Evolutionary conservation across 1,140 invertebrate species (phyloP), one percentile per base, ranked within the genome.

Genomic region (Argopecten irradians): DNA sequence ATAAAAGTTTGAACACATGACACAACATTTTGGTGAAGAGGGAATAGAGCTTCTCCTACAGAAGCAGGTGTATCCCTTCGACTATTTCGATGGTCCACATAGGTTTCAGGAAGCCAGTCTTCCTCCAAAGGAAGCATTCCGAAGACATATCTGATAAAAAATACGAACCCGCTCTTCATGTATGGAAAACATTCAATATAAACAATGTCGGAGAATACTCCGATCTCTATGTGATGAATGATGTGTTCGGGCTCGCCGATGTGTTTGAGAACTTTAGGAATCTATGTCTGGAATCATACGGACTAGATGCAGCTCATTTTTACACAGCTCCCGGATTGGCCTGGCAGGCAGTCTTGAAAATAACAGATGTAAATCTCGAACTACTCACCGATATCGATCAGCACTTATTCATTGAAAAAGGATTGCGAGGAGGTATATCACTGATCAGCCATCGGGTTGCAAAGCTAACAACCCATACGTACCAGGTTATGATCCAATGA

Each of bases 401-500:
- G 88, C 88, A 83, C 35, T 16, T 89, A 16, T 83, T 87, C 28
- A 36, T 89, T n/a, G n/a, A n/a, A n/a, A n/a, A n/a, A n/a, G n/a
- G n/a, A n/a, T n/a, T n/a, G n/a, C n/a, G n/a, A n/a, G 39, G 86
- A 88, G 87, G 82, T 22, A 34, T 41, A 83, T 0, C 36, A 43
- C 35, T 84, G 83, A n/a, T 85, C 86, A 32, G 88, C 39, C 5
- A 85, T 89, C 8, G 83, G 71, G 8, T 84, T 89, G 22, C 33
- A 84, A n/a, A 34, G 88, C 88, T 19, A 89, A 89, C 28, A 89
- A 89, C 83, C 83, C 86, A 8, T 85, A n/a, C n/a, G n/a, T n/a
- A n/a, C n/a, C n/a, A n/a, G n/a, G n/a, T n/a, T n/a, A n/a, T n/a
- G n/a, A n/a, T n/a, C n/a, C n/a, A n/a, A n/a, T n/a, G n/a, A n/a